Base-by-base conservation (phyloP, 2,888 invertebrate genomes). In the Hipparchia semele region DNA sequence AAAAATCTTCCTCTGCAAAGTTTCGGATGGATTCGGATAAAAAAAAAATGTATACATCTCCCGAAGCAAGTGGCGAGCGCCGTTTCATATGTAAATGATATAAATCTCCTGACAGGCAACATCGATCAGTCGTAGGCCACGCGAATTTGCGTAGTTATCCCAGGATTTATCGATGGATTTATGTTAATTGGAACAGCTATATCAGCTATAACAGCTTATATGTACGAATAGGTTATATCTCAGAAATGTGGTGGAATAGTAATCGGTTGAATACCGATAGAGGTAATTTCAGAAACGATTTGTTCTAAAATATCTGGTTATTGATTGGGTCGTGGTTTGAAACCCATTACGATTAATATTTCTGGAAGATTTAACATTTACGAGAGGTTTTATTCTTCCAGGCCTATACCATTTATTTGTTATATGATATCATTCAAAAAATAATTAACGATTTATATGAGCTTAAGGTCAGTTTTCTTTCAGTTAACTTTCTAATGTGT, bases 51-150 rank as follows among this genome's bases (percentile, higher is more conserved):
- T 58, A 13, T 23, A 58, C 56, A 8, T 60, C 12, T 45, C 10
- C 33, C 39, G 45, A 53, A 51, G 51, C 64, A 33, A 65, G 71
- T 68, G 67, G 62, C 61, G 66, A 62, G 59, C 59, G 71, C 54
- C 73, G 61, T 68, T 73, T 73, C 66, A 62, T 61, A 71, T 69
- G 68, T 69, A 65, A 65, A 65, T 71, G 73, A 76, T 71, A 71
- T 51, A 67, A 73, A 75, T 76, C 69, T 75, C 77, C 77, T 76
- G 81, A 80, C 82, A 78, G 78, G 76, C 77, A 80, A 81, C 80
- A 84, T 86, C 82, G 81, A 85, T 87, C 84, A 84, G 83, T 79
- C 81, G 80, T 81, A 80, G 82, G 70, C 80, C 76, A 75, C 77
- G 73, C 77, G 83, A 82, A 84, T 82, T 79, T 73, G 75, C 75